phyloP scores from a whole-genome alignment of 2,113 vertebrate species.

The Psophia crepitans region DNA sequence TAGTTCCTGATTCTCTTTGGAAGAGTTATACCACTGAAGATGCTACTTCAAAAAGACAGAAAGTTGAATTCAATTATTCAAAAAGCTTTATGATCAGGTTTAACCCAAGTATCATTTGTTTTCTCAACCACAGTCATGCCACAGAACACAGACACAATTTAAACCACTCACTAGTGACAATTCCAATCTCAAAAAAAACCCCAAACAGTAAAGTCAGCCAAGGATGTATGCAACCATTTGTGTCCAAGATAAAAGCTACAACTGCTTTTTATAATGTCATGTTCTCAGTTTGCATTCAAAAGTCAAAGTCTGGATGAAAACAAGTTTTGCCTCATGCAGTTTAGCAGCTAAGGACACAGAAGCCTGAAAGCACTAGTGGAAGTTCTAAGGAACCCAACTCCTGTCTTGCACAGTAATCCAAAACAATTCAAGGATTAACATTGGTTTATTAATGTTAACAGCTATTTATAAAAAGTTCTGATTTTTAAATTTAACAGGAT shows the following conservation, averaged over 20 bases:
- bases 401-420: neutral
- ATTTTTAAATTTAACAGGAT: neutral
- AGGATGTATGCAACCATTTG: neutral
- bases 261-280: neutral
- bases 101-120: neutral
- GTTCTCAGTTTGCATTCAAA: neutral
- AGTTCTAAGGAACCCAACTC: neutral
- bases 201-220: neutral
- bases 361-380: neutral
- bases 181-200: neutral
- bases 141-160: neutral
- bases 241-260: neutral
- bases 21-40: neutral
- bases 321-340: neutral
- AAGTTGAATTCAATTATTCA: neutral
- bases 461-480: neutral
- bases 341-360: neutral
- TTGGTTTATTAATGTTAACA: neutral
- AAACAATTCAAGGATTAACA: neutral
- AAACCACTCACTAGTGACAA: neutral
- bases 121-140: neutral
- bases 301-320: neutral
- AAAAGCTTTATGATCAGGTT: neutral
- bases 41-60: neutral
- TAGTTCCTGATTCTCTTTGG: neutral